Conservation (phyloP, 2,888 invertebrate genomes). For the Eupithecia tripunctaria region DNA sequence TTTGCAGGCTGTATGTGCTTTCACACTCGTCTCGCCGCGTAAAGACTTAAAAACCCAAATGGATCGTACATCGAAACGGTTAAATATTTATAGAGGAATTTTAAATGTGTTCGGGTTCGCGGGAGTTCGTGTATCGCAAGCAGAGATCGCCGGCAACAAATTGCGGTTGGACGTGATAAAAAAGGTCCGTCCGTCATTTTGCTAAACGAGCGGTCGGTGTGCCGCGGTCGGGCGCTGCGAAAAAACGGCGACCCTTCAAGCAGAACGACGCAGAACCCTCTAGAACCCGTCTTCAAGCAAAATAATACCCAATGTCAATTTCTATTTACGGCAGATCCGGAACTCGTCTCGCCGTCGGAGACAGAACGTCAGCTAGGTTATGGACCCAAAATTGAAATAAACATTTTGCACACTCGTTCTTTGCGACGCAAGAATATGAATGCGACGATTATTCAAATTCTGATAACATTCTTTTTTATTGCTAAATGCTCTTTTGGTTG, state of each 20-base stretch:
- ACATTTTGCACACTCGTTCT: conserved; percentile 49
- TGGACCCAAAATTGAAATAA: conserved; percentile 48
- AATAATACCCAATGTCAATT: conserved; percentile 69
- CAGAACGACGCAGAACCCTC: conserved; percentile 10
- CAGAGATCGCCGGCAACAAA: conserved; percentile 78
- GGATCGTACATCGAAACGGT: conserved; percentile 57
- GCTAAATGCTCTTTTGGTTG: conserved; percentile 41
- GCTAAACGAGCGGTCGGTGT: conserved; percentile 72
- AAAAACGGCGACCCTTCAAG: conserved; percentile 57
- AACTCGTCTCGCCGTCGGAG: conserved; percentile 34
- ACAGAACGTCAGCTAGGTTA: conserved; percentile 30
- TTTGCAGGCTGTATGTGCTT: conserved; percentile 9
- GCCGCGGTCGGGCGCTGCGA: conserved; percentile 62
- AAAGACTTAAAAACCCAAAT: conserved; percentile 53
- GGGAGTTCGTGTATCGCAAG: conserved; percentile 71
- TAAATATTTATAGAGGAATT: conserved; percentile 74
- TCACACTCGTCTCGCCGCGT: conserved; percentile 22
- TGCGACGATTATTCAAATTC: conserved; percentile 48
- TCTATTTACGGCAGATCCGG: conserved; percentile 63
- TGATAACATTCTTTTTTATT: conserved; percentile 48
- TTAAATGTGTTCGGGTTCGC: conserved; percentile 67
- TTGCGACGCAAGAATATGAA: conserved; percentile 46
- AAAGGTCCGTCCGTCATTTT: conserved; percentile 83
- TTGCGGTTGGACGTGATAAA: conserved; percentile 82
- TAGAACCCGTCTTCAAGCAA: conserved; percentile 55